Evolutionary conservation across 1,140 invertebrate species (phyloP), one percentile per base, ranked within the genome.

Genomic region (Drosophila ambigua): DNA sequence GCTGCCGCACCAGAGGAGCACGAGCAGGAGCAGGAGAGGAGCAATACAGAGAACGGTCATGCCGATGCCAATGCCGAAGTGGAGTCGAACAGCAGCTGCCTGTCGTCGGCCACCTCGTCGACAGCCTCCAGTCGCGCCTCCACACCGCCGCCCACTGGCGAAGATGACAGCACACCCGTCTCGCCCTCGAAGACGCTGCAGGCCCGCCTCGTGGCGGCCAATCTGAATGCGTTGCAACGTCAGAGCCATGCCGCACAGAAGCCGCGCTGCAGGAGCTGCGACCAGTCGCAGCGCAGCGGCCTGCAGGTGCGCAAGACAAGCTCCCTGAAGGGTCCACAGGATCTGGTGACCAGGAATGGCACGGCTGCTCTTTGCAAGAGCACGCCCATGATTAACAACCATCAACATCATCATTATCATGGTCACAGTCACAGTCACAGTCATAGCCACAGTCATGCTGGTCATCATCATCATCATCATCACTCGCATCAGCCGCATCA

Each of bases 91-190:
- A 72, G 53, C 26, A 80, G 73, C 48, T 75, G 68, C 46, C 57
- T 72, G 7, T 80, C 72, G 44, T 76, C 72, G 4, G 51, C 48
- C 28, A 75, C 59, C 52, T 83, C 77, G 16, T 85, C 85, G 4
- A 82, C 89, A 16, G 71, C 69, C 31, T 91, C 90, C 4, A 91
- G 90, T 72, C 71, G 90, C 5, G 48, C 85, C n/a, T 90, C 90
- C 5, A 91, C 90, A 16, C 90, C 90, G 15, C 90, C 90, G 44
- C 90, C 90, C 11, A 91, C 90, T 16, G 90, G 90, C 15, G 90
- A 91, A 53, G 90, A 91, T 11, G 90, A 91, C 75, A 91, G 90
- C 62, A 76, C 80, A 7, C 87, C 85, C 5, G 88, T 78, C 0
- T 91, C 90, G 26, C 90, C 90, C 16, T 81, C 77, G 1, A 91